Evolutionary conservation across 2,113 vertebrate species (phyloP), one percentile per base, ranked within the genome.

Genomic region (Engystomops pustulosus): DNA sequence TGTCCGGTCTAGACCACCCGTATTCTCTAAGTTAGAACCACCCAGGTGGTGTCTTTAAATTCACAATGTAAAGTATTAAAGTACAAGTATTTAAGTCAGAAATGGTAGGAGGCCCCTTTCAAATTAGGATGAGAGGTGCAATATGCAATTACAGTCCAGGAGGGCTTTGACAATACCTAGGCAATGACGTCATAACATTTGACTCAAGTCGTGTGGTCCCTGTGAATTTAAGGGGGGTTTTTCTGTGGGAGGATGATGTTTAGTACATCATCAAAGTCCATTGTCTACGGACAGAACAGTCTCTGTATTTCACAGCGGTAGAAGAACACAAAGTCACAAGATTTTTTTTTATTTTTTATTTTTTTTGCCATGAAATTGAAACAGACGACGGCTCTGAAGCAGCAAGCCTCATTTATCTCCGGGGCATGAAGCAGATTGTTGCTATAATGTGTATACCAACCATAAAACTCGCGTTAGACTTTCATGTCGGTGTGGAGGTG

Each of bases 351-450:
- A 5, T n/a, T n/a, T n/a, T 53, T 3, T 53, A 12, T 60, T 36
- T 60, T 38, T 45, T 44, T 30, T 11, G 4, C 76, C 34, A 45
- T 45, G 60, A 65, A 79, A 79, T 44, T 79, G 9, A 45, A 79
- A 79, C 36, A 44, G 55, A 62, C n/a, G 41, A 41, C 23, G 53
- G 17, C 6, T 25, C 12, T 34, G 53, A n/a, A 78, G 58, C 51
- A 78, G 53, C 34, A 62, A 38, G 20, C 36, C 53, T 79, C 25
- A 62, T 79, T 79, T 62, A 44, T 65, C 76, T 79, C 53, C 45
- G 38, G 76, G 76, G 55, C 76, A 55, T 25, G 38, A 25, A 79
- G 76, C 76, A 79, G 76, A 79, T 62, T 79, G 76, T 79, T 38
- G 15, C 76, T 36, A 79, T 62, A 79, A 62, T 23, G 55, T 27